Evolutionary conservation across 2,113 vertebrate species (phyloP).

Genomic region (Pristiophorus japonicus): DNA sequence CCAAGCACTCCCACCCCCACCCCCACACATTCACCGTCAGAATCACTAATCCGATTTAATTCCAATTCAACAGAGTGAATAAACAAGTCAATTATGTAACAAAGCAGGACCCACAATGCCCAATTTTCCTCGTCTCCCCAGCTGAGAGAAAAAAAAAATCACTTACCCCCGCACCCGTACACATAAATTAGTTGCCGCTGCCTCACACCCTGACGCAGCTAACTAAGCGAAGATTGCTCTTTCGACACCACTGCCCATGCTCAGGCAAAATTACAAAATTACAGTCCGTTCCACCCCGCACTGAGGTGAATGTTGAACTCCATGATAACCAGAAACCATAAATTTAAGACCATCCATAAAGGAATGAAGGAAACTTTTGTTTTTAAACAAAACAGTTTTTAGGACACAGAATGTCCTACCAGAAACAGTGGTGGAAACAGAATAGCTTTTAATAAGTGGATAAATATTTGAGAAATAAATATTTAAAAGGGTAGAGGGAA

Average conservation of each 20-base stretch:
- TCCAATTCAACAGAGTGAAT: background rate
- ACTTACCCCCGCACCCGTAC: background rate
- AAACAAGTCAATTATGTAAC: background rate
- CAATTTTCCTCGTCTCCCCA: background rate
- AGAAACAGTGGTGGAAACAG: background rate
- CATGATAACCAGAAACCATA: background rate
- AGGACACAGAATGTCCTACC: background rate
- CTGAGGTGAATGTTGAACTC: background rate
- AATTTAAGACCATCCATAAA: background rate
- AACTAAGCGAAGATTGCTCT: too few relatives aligned
- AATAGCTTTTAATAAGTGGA: background rate
- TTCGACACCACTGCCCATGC: background rate
- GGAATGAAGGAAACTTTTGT: background rate
- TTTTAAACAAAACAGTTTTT: background rate
- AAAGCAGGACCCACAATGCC: background rate
- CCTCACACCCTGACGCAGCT: too few relatives aligned
- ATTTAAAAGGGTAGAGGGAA: background rate
- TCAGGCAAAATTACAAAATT: background rate
- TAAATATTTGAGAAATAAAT: too few relatives aligned
- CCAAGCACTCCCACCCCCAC: background rate
- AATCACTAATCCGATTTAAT: background rate
- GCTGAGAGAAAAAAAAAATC: background rate
- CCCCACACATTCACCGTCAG: too few relatives aligned
- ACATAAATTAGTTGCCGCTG: background rate
- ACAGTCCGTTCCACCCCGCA: background rate